phyloP scores from a whole-genome alignment of 2,888 invertebrate species.

The Molanna angustata region DNA sequence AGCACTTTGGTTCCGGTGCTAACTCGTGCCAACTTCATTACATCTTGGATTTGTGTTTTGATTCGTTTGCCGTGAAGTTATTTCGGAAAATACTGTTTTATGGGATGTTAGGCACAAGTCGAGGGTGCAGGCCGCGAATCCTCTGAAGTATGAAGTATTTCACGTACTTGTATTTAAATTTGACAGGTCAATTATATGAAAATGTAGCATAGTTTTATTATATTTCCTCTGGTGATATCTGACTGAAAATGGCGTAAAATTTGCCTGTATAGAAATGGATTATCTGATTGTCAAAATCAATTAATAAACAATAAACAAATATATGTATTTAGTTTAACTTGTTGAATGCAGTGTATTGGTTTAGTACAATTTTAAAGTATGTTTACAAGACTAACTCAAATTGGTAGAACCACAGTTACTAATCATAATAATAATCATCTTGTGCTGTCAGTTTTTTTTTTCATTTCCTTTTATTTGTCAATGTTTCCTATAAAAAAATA shows the following conservation, averaged over 20 bases:
- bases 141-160: background rate
- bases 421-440: no score
- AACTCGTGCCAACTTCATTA: conserved; percentile 27
- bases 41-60: conserved; percentile 10
- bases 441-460: no score
- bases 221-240: background rate
- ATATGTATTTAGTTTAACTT: no score
- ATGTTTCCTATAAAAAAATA: no score
- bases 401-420: no score
- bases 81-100: conserved; percentile 43
- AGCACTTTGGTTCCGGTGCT: conserved; percentile 21
- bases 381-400: no score
- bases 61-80: conserved; percentile 50
- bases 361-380: no score
- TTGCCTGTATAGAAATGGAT: no score
- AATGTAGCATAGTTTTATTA: background rate
- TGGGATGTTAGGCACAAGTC: conserved; percentile 47
- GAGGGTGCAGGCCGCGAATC: conserved; percentile 31
- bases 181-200: background rate
- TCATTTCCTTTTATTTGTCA: no score
- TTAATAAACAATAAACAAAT: no score
- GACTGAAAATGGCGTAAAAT: conserved; percentile 21
- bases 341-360: no score
- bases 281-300: no score
- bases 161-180: background rate